These are phyloP conservation scores for Hucho hucho DNA, from an alignment of 2,113 vertebrate genomes.

Conservation along the genomic window DNA sequence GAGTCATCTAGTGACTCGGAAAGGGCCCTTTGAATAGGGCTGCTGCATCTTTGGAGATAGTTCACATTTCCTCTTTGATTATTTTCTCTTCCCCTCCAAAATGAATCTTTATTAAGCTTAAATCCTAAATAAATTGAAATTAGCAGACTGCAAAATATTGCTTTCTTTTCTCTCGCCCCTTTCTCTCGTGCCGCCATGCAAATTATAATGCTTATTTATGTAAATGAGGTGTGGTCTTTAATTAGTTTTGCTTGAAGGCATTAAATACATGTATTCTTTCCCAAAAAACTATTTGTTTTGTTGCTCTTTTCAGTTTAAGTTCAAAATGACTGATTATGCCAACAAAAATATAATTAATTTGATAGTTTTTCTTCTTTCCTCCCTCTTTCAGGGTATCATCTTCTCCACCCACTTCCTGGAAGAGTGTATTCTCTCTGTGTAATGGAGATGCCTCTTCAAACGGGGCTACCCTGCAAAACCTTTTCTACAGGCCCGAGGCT, in stretches of 20 bases:
- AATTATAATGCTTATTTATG: conserved; percentile 87
- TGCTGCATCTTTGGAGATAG: conserved; percentile 84
- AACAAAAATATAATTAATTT: conserved; percentile 79
- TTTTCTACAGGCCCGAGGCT: conserved; percentile 68
- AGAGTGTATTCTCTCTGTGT: conserved; percentile 59
- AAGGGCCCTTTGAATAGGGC: conserved; percentile 72
- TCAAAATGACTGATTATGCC: conserved; percentile 80
- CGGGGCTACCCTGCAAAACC: conserved; percentile 47
- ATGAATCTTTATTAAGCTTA: conserved; percentile 84
- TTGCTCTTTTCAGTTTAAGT: conserved; percentile 79
- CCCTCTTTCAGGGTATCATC: conserved; percentile 66
- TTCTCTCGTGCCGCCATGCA: conserved; percentile 81
- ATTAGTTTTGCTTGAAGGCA: conserved; percentile 85
- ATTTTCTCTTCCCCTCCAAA: conserved; percentile 77
- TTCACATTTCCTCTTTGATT: conserved; percentile 78
- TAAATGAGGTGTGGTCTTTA: conserved; percentile 84
- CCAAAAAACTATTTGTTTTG: conserved; percentile 84
- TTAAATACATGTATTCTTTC: conserved; percentile 85
- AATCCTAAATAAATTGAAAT: conserved; percentile 85
- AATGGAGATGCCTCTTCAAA: conserved; percentile 72
- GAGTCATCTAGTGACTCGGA: conserved; percentile 75
- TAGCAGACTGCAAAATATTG: conserved; percentile 84
- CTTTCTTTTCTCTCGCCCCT: conserved; percentile 76
- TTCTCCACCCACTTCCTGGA: conserved; percentile 69
- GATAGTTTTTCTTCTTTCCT: conserved; percentile 53